These are phyloP conservation scores for Monoplex corrugatus DNA, from an alignment of 2,888 invertebrate species.

Conservation along the genomic window DNA sequence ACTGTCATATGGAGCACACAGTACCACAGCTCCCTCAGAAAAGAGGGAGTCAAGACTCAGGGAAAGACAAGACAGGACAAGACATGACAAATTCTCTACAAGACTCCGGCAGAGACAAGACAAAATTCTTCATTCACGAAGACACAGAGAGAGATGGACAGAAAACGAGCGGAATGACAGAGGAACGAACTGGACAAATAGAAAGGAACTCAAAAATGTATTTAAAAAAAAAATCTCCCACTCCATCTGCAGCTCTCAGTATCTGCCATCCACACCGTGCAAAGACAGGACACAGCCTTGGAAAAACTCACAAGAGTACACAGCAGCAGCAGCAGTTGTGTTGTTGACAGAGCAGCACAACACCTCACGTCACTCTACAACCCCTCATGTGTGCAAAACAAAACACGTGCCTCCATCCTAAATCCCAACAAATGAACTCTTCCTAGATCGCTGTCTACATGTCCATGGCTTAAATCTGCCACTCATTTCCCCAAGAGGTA, in stretches of 20 bases:
- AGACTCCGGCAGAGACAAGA: neutral
- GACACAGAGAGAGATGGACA: conserved; percentile 10
- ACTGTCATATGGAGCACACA: no score
- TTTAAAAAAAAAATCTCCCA: neutral
- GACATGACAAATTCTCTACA: neutral
- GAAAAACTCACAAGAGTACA: neutral
- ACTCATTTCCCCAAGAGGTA: no score
- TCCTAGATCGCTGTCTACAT: no score
- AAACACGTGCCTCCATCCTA: no score
- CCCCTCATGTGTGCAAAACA: no score
- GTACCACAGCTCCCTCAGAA: neutral
- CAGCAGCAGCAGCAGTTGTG: neutral
- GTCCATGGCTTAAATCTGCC: no score
- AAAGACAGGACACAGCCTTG: neutral
- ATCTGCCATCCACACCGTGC: neutral
- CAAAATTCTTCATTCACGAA: neutral
- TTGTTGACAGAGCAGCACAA: neutral
- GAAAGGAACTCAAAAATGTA: neutral
- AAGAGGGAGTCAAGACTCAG: neutral
- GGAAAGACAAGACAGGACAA: neutral
- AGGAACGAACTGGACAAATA: neutral
- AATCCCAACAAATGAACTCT: no score
- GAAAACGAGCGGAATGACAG: neutral
- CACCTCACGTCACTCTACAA: neutral
- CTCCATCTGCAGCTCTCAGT: neutral